Conservation (phyloP, 2,888 invertebrate genomes). For the Lamproptera curius region DNA sequence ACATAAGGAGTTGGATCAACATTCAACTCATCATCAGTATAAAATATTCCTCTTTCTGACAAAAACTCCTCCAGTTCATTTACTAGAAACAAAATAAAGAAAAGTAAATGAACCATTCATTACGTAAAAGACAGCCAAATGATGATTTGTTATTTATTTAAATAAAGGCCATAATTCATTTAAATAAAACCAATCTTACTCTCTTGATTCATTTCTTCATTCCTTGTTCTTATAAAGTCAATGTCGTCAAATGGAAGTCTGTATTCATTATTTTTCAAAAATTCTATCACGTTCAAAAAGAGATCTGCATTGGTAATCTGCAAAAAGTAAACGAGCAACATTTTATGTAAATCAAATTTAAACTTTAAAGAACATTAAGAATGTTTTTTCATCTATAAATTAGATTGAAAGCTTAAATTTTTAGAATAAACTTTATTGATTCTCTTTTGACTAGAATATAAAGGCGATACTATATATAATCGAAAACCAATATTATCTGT, state of each 20-base stretch:
- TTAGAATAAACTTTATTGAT: too few relatives aligned
- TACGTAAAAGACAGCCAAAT: background rate
- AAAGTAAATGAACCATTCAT: background rate
- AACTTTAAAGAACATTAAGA: too few relatives aligned
- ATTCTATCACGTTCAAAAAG: background rate
- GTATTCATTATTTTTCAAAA: background rate
- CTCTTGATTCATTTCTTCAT: background rate
- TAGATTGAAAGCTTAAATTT: too few relatives aligned
- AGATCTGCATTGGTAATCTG: background rate
- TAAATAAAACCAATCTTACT: too few relatives aligned
- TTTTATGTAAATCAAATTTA: too few relatives aligned
- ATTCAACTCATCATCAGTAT: background rate
- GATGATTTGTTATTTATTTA: background rate
- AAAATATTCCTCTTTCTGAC: background rate
- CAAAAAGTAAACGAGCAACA: too few relatives aligned
- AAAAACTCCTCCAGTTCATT: background rate
- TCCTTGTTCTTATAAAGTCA: background rate
- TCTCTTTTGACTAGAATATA: too few relatives aligned
- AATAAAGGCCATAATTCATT: too few relatives aligned
- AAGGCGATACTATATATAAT: too few relatives aligned
- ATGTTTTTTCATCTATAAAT: too few relatives aligned
- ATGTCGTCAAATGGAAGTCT: background rate
- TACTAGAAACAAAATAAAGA: background rate
- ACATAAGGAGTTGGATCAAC: background rate
- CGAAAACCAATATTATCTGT: too few relatives aligned